phyloP scores from a whole-genome alignment of 2,888 invertebrate species.

The Leptopterna dolabrata region DNA sequence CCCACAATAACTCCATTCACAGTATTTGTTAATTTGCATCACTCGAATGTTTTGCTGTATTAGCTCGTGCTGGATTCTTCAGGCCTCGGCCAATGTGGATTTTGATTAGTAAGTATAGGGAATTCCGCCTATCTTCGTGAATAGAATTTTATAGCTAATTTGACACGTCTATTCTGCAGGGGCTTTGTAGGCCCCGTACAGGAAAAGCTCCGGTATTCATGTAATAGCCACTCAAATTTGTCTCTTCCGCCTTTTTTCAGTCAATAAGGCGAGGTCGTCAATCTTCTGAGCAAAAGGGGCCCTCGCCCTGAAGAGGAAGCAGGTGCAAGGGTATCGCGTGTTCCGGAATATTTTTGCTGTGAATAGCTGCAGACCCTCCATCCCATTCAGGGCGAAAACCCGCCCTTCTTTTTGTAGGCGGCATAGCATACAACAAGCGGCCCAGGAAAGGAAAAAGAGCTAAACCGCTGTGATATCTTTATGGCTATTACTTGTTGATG shows the following conservation, averaged over 20 bases:
- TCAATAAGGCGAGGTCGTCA: slow-evolving; percentile 11
- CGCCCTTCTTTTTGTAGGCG: slow-evolving; percentile 23
- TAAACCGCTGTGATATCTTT: slow-evolving; percentile 34
- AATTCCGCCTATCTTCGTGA: too few species aligned
- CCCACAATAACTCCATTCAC: too few species aligned
- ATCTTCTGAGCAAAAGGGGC: slow-evolving; percentile 2
- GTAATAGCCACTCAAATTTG: neutral
- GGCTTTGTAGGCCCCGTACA: too few species aligned
- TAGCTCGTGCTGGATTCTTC: too few species aligned
- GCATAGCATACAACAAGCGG: neutral
- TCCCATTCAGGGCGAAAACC: neutral
- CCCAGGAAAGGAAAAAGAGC: slow-evolving; percentile 31
- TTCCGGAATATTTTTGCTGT: slow-evolving; percentile 18
- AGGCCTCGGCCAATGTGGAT: too few species aligned
- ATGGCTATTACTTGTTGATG: slow-evolving; percentile 44
- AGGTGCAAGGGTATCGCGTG: slow-evolving; percentile 42
- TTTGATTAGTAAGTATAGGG: too few species aligned
- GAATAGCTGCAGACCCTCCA: slow-evolving; percentile 28
- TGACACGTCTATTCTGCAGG: too few species aligned
- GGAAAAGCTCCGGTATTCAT: neutral
- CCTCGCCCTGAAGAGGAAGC: neutral
- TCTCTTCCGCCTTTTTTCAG: neutral
- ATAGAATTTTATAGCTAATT: too few species aligned
- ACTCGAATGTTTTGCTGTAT: too few species aligned
- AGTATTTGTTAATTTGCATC: too few species aligned